Evolutionary conservation across 2,888 invertebrate genomes (phyloP).

Genomic region (Heteropelma amictum): DNA sequence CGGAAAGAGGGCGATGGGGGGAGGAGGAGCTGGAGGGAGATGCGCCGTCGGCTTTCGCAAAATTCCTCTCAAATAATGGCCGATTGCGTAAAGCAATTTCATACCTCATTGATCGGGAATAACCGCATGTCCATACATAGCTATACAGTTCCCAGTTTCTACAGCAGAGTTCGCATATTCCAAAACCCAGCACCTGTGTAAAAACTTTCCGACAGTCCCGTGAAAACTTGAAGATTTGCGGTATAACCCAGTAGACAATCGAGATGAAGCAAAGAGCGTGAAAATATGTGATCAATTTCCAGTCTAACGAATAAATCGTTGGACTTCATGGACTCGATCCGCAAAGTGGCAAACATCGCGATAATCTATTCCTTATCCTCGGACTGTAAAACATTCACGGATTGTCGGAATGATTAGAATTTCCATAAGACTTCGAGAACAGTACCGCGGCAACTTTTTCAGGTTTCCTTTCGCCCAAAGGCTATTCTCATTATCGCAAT

Average conservation of each 20-base stretch:
- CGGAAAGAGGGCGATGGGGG: too few relatives aligned
- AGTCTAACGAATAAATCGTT: not conserved
- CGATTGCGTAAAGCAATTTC: constrained; percentile 71
- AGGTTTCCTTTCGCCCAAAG: too few relatives aligned
- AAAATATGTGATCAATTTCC: not conserved
- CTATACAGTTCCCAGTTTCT: not conserved
- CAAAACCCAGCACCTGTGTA: not conserved
- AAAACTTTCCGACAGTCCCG: not conserved
- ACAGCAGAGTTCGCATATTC: not conserved
- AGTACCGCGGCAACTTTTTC: too few relatives aligned
- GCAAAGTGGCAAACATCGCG: too few relatives aligned
- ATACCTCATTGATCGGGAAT: constrained; percentile 67
- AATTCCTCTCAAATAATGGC: constrained; percentile 69
- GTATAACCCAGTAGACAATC: not conserved
- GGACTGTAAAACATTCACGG: too few relatives aligned
- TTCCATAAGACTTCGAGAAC: too few relatives aligned
- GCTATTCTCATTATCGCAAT: too few relatives aligned
- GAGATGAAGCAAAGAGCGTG: not conserved
- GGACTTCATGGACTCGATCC: too few relatives aligned
- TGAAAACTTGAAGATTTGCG: constrained; percentile 7
- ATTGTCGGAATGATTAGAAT: too few relatives aligned
- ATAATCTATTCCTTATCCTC: too few relatives aligned
- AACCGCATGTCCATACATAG: not conserved
- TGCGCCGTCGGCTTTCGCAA: constrained; percentile 41
- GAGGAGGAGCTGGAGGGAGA: not conserved